These are phyloP conservation scores for Phortica okadai DNA, from an alignment of 2,888 invertebrate genomes.

Conservation along the genomic window DNA sequence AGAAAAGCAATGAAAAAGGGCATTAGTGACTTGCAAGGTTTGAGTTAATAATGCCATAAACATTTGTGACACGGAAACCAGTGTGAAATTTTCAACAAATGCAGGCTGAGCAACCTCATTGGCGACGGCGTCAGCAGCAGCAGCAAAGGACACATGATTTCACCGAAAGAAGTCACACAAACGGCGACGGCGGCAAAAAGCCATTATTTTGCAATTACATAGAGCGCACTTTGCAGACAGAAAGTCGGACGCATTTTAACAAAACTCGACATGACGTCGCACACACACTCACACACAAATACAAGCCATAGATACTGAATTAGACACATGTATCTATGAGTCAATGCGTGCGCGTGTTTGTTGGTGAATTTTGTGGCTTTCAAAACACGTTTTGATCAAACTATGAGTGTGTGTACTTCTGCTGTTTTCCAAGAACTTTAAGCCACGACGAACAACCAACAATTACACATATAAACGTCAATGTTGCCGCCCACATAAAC, in stretches of 20 bases:
- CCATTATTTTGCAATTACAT: conserved; percentile 45
- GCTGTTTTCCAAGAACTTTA: background rate
- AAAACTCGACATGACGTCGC: background rate
- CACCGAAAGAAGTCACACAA: background rate
- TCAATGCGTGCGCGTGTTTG: no score
- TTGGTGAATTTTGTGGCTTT: background rate
- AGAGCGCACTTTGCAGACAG: conserved; percentile 1
- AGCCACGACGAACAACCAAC: background rate
- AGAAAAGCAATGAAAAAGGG: background rate
- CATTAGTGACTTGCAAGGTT: conserved; percentile 7
- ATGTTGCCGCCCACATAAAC: background rate
- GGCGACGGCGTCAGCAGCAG: background rate
- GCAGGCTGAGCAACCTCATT: background rate
- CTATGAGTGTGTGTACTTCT: background rate
- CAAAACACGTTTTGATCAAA: background rate
- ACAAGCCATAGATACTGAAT: background rate
- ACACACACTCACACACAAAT: background rate
- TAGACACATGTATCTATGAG: background rate
- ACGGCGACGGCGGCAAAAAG: conserved; percentile 37
- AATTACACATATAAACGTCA: background rate
- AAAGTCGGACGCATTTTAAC: background rate
- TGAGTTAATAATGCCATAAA: conserved; percentile 60
- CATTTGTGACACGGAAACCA: conserved; percentile 32
- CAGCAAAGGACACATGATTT: background rate
- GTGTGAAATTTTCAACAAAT: background rate